Base-by-base conservation (phyloP, 2,797 vertebrate species). In the Huso huso region DNA sequence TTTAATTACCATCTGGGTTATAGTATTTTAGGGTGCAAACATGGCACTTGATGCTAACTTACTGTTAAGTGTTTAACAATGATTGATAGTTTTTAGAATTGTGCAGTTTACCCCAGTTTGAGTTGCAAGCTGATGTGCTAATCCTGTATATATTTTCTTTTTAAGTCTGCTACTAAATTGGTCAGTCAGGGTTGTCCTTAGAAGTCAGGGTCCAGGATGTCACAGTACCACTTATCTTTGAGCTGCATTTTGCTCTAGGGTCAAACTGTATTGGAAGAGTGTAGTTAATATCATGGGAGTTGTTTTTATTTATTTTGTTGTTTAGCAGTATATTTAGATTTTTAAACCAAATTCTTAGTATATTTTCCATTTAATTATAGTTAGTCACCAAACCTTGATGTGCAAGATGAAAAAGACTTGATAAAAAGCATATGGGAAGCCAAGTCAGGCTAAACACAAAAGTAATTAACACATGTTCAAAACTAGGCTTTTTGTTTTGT, bases 171-270 rank as follows among this genome's bases (percentile, higher is more conserved):
- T 49, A 4, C 49, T 51, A 49, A 18, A 49, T 61, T 55, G 37
- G 51, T 57, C 60, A 49, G 48, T 71, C 67, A 69, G 69, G 69
- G 62, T 69, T 61, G 69, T 64, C 62, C 53, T 58, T 66, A 53
- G 53, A 70, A 51, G 37, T 58, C 49, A 61, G 70, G 23, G 60
- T 8, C 48, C 53, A 66, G 68, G 61, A 63, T 61, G 66, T 66
- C 52, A 65, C 37, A 12, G 37, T 37, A 49, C 48, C 67, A 66
- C 69, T 69, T 59, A 61, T 62, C 18, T 69, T 75, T 60, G 55
- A 51, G 23, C 13, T 68, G 51, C 48, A 23, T 51, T 66, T 65
- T 68, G 58, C 66, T 53, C 58, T 4, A 51, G 48, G 61, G 49
- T 13, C 53, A 49, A 18, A 12, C 51, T 53, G 48, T 51, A 62